Percentiles rank a stretch among this genome's conserved stretches.
These are phyloP conservation scores for Augiades crinisus DNA, from an alignment of 2,888 invertebrate species.

Conservation along the genomic window DNA sequence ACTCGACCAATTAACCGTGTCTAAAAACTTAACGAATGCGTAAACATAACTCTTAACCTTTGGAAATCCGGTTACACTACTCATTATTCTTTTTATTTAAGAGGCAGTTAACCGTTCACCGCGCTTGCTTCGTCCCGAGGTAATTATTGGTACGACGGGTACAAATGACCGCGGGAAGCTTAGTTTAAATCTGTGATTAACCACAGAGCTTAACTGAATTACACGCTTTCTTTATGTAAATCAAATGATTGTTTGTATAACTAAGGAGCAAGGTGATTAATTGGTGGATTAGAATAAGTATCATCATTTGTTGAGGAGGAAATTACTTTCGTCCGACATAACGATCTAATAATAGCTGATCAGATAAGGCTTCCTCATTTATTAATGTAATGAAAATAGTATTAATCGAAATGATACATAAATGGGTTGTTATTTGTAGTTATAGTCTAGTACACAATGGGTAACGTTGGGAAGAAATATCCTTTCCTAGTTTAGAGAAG, in stretches of 20 bases:
- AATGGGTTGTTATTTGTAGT: too few species aligned
- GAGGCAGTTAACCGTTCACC: conserved; percentile 63
- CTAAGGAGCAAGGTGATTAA: conserved; percentile 47
- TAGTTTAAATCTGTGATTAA: conserved; percentile 66
- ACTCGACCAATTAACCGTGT: conserved; percentile 51
- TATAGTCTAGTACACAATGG: too few species aligned
- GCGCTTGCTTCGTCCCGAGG: conserved; percentile 52
- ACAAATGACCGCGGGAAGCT: conserved; percentile 68
- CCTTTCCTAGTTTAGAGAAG: too few species aligned
- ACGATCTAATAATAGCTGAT: conserved; percentile 40
- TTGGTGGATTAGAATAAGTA: conserved; percentile 44
- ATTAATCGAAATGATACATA: too few species aligned
- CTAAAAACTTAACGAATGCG: conserved; percentile 46
- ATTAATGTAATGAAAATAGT: too few species aligned
- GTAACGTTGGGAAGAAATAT: too few species aligned
- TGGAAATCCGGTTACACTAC: conserved; percentile 52
- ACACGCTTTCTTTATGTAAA: conserved; percentile 75
- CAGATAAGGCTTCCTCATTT: neutral
- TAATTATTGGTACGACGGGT: conserved; percentile 70
- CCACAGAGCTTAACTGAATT: conserved; percentile 66
- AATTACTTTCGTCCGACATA: conserved; percentile 45
- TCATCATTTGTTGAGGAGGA: conserved; percentile 34
- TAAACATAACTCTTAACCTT: conserved; percentile 59
- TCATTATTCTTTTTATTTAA: conserved; percentile 64
- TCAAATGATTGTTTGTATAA: conserved; percentile 63